Conservation (phyloP, 1,140 invertebrate genomes). For the Sipha flava region DNA sequence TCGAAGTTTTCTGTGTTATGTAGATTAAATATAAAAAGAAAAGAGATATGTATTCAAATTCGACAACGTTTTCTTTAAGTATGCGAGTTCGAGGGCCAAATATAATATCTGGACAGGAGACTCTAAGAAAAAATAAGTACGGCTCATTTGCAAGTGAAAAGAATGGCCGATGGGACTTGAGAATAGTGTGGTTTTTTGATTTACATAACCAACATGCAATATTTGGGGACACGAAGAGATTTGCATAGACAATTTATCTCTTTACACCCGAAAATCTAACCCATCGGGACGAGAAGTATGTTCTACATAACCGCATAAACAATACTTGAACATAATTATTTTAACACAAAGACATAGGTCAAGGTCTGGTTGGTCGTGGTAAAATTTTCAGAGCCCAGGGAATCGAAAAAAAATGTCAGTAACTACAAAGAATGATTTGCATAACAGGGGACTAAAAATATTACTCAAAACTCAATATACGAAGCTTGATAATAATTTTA, state of each 20-base stretch:
- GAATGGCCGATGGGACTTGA: not conserved
- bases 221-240: not conserved
- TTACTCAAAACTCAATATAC: not conserved
- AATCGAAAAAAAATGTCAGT: not conserved
- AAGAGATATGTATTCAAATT: not conserved
- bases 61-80: not conserved
- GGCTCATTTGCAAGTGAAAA: not conserved
- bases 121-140: not conserved
- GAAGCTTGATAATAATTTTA: too few relatives aligned
- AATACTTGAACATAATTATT: not conserved
- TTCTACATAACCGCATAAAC: not conserved
- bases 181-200: not conserved
- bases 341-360: not conserved
- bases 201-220: not conserved
- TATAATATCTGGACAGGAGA: not conserved
- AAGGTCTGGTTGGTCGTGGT: not conserved
- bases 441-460: not conserved
- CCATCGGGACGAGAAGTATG: not conserved
- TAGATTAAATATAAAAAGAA: not conserved
- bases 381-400: not conserved
- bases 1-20: not conserved
- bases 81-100: not conserved
- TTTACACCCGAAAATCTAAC: not conserved
- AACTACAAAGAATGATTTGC: not conserved
- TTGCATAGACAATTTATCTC: conserved; percentile 7